Evolutionary conservation across 2,888 invertebrate genomes (phyloP), one percentile per base, ranked within the genome.

Genomic region (Athalia circularis): DNA sequence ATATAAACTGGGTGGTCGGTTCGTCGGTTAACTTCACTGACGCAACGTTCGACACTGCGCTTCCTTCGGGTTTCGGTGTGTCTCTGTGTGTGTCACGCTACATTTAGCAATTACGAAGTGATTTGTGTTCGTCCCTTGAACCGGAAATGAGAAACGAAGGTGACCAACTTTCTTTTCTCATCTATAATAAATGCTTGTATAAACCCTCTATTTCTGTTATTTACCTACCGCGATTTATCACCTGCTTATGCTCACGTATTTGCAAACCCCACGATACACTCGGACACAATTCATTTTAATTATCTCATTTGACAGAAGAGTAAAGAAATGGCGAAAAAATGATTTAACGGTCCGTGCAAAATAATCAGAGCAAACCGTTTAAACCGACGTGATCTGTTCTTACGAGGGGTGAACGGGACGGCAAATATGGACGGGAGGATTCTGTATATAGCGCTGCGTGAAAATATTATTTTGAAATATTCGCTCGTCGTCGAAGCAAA

Each of bases 131-230:
- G 83, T 82, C 83, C 82, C 81, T 79, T 83, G 83, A 84, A 80
- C 83, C 86, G 86, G 86, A 86, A 86, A 86, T 85, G 84, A 86
- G 86, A 86, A 86, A 86, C 84, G 84, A 84, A 83, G 82, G 82
- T 80, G 84, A 82, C 78, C 82, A 82, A 81, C 80, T 81, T 82
- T 85, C 83, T 84, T 86, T 82, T 79, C 61, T 77, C 80, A 83
- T 83, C 82, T 81, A 82, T 82, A 83, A 82, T 80, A 83, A 82
- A 80, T 81, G 82, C 43, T 4, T 13, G 5, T 13, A 8, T 67
- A 48, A 9, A 45, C 11, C 3, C 15, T 13, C n/a, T 72, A 72
- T 59, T 72, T 72, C 72, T 75, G 11, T 75, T 75, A 52, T 75
- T 75, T 64, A 57, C 50, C 48, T 43, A 45, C 65, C 6, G 52